A percentile compares a stretch with the other conserved stretches of the same genome.
Conservation (phyloP, 2,797 vertebrate species). For the Hirundo rustica region DNA sequence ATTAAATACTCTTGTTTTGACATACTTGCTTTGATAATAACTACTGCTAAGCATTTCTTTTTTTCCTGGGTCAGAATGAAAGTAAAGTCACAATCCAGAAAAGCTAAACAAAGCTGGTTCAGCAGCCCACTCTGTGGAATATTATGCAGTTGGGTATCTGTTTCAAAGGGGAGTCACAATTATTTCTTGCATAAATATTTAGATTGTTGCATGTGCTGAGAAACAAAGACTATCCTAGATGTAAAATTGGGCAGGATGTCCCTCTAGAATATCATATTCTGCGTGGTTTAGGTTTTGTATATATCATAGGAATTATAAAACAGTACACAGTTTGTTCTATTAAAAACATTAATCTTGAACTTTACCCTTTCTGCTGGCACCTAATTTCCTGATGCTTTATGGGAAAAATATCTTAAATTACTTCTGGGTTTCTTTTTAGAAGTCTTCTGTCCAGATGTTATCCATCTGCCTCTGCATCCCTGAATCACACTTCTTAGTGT, state of each 20-base stretch:
- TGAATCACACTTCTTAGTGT: background rate
- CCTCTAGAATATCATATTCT: background rate
- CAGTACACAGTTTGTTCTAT: background rate
- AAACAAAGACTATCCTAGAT: constrained; percentile 26
- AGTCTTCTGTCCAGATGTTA: background rate
- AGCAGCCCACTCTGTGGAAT: background rate
- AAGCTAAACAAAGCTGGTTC: constrained; percentile 54
- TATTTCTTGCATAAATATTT: constrained; percentile 63
- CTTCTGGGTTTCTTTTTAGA: background rate
- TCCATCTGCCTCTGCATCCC: background rate
- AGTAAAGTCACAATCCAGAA: constrained; percentile 20
- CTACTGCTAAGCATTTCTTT: background rate
- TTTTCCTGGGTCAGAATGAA: constrained; percentile 5
- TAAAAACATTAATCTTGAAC: background rate
- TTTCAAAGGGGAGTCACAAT: constrained; percentile 40
- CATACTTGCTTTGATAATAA: constrained; percentile 20
- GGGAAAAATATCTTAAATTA: background rate
- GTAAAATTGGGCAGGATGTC: background rate
- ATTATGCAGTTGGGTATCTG: constrained; percentile 19
- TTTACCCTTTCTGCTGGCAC: background rate
- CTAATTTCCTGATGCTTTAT: constrained; percentile 1
- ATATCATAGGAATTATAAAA: background rate
- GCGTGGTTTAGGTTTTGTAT: background rate
- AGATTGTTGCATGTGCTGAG: constrained; percentile 31
- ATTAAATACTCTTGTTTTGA: constrained; percentile 50